phyloP scores from a whole-genome alignment of 2,797 vertebrate species.

The Clamator glandarius region DNA sequence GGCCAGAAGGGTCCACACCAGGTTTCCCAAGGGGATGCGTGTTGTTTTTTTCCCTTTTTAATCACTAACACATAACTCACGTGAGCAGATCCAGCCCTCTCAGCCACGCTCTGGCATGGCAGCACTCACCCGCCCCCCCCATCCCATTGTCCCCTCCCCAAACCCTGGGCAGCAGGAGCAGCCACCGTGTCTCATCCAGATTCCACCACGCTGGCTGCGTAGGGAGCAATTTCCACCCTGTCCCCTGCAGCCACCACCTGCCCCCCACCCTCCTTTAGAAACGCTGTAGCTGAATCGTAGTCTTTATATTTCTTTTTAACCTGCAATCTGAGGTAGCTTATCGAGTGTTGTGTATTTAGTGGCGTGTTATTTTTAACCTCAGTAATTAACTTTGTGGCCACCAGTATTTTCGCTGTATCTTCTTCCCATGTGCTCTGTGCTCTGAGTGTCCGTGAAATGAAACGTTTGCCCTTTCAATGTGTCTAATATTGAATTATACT shows the following conservation, averaged over 20 bases:
- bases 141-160: neutral
- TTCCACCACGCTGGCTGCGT: slow-evolving; percentile 28
- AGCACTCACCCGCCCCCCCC: neutral
- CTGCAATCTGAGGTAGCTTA: slow-evolving; percentile 68
- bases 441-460: slow-evolving; percentile 75
- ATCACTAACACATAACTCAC: slow-evolving; percentile 37
- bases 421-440: slow-evolving; percentile 75
- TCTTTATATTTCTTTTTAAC: slow-evolving; percentile 74
- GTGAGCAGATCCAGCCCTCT: neutral
- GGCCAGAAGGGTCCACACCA: fast-evolving
- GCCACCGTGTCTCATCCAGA: neutral
- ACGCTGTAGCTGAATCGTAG: slow-evolving; percentile 68
- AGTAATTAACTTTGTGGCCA: slow-evolving; percentile 71
- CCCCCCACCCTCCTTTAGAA: neutral
- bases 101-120: neutral
- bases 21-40: neutral
- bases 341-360: slow-evolving; percentile 71
- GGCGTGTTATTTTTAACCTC: slow-evolving; percentile 68
- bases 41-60: slow-evolving; percentile 8
- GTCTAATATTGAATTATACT: slow-evolving; percentile 79
- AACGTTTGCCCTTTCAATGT: slow-evolving; percentile 76
- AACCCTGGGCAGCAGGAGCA: slow-evolving; percentile 13
- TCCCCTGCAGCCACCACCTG: slow-evolving; percentile 58
- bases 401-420: slow-evolving; percentile 68
- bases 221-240: slow-evolving; percentile 41